A percentile compares a stretch with the other conserved stretches of the same genome.
Evolutionary conservation across 2,797 vertebrate species (phyloP).

Genomic region (Ciconia nigra): DNA sequence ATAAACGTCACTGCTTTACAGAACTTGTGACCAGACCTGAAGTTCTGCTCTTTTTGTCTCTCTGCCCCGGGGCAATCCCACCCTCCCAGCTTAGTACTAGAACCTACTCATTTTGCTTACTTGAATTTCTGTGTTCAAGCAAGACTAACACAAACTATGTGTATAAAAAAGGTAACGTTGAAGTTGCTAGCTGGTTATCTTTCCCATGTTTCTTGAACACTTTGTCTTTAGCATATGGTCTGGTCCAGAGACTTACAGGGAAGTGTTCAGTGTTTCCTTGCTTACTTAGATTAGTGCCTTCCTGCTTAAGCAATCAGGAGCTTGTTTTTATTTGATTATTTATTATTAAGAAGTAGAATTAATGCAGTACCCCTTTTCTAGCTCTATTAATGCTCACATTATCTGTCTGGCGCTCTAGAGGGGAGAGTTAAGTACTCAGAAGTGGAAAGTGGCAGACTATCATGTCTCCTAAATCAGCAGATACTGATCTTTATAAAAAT

Average conservation of each 20-base stretch:
- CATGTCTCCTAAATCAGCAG: not conserved
- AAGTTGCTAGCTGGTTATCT: not conserved
- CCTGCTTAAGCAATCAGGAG: not conserved
- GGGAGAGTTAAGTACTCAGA: not conserved
- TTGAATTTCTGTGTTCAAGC: not conserved
- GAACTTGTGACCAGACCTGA: not conserved
- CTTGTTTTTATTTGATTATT: not conserved
- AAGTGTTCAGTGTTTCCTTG: not conserved
- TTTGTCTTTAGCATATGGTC: not conserved
- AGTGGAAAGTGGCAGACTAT: not conserved
- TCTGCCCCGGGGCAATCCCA: not conserved
- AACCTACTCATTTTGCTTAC: not conserved
- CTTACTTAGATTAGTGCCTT: not conserved
- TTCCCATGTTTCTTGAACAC: not conserved
- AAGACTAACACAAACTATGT: not conserved
- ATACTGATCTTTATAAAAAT: not conserved
- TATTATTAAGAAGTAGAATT: not conserved
- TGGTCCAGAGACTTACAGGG: not conserved
- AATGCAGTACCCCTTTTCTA: not conserved
- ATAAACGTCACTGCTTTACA: not conserved
- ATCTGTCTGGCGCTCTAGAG: not conserved
- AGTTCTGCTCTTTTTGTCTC: not conserved
- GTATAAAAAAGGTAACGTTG: accelerated
- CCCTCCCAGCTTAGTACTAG: not conserved
- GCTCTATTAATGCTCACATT: not conserved